These are phyloP conservation scores for Diabrotica virgifera DNA, from an alignment of 1,140 invertebrate species.

Conservation along the genomic window DNA sequence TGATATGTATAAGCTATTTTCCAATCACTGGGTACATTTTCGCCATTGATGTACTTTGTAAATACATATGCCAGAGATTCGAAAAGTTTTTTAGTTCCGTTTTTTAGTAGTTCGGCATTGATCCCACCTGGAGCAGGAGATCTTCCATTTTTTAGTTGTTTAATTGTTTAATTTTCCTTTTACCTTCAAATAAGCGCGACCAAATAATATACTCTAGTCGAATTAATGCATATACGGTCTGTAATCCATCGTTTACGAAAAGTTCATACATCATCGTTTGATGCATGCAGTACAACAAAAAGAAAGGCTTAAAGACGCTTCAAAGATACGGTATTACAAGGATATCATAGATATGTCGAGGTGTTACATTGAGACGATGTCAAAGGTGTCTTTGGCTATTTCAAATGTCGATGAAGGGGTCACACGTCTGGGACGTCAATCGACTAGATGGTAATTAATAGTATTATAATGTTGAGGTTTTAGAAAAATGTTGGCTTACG, in stretches of 20 bases:
- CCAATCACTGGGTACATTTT: too few species aligned
- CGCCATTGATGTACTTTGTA: too few species aligned
- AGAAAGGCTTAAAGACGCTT: neutral
- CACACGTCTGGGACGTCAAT: neutral
- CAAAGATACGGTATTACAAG: neutral
- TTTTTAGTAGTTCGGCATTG: too few species aligned
- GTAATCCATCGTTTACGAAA: neutral
- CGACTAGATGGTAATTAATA: slow-evolving; percentile 1
- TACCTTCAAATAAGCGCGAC: too few species aligned
- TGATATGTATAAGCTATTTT: too few species aligned
- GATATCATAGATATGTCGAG: slow-evolving; percentile 1
- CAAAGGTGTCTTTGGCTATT: neutral
- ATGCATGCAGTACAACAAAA: neutral
- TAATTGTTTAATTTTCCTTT: too few species aligned
- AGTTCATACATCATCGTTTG: neutral
- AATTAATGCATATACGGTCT: neutral
- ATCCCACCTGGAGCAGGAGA: too few species aligned
- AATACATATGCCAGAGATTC: too few species aligned
- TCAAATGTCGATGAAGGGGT: neutral
- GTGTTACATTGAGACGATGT: neutral
- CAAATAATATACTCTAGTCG: neutral
- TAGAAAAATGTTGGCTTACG: too few species aligned
- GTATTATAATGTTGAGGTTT: neutral
- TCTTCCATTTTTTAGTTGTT: too few species aligned
- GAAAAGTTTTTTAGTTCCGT: too few species aligned